Percentiles rank a stretch among this genome's conserved stretches.
Conservation (phyloP, 2,888 invertebrate genomes). For the Pachymerium ferrugineum region DNA sequence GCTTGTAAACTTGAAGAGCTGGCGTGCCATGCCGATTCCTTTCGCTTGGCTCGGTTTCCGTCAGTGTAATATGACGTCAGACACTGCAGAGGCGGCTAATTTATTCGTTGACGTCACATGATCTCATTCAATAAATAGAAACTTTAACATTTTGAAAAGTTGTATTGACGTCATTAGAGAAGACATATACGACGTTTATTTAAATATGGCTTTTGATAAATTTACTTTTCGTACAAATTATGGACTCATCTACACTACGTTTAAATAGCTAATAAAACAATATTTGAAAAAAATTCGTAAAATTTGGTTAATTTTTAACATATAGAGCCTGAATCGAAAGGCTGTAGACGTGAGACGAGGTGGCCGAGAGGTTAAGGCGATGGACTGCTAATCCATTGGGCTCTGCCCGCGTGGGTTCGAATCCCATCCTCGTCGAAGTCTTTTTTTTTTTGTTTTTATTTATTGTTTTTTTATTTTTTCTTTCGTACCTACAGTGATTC, state of each 20-base stretch:
- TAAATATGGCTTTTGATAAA: too few species aligned
- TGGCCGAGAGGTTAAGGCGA: constrained; percentile 82
- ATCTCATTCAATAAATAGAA: too few species aligned
- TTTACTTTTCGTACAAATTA: not conserved
- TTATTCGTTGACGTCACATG: not conserved
- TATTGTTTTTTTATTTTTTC: not conserved
- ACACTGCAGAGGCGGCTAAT: constrained; percentile 1
- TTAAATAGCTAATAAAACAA: too few species aligned
- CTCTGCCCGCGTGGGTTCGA: constrained; percentile 79
- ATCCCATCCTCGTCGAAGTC: constrained; percentile 58
- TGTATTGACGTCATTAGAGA: too few species aligned
- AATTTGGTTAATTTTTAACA: not conserved
- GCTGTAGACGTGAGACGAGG: constrained; percentile 56
- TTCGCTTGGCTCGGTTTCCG: too few species aligned
- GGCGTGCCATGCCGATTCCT: not conserved
- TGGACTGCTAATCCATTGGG: constrained; percentile 82
- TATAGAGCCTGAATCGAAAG: too few species aligned
- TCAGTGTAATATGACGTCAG: not conserved
- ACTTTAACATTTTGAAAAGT: too few species aligned
- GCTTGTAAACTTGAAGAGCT: not conserved
- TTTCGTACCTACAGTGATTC: too few species aligned
- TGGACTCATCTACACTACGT: too few species aligned
- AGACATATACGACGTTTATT: too few species aligned
- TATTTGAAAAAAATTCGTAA: not conserved
- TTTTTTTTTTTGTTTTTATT: not conserved